Evolutionary conservation across 2,888 invertebrate species (phyloP), one percentile per base, ranked within the genome.

Genomic region (Dermolepida albohirtum): DNA sequence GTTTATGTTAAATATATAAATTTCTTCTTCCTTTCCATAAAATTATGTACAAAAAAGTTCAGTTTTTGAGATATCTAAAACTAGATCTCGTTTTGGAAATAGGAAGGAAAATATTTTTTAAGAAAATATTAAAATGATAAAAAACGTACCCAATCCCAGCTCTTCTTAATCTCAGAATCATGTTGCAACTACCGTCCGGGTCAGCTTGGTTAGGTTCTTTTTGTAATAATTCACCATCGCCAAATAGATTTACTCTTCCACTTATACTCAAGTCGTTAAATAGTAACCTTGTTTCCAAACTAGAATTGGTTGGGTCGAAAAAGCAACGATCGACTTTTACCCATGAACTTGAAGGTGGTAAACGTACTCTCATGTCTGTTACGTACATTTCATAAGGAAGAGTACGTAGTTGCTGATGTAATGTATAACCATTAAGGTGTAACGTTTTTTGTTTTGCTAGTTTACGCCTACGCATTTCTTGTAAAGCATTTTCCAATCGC

Each of bases 251-350:
- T 0, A 93, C 90, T 74, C 88, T 88, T 0, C 94, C 93, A 70
- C 92, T 92, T 57, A 94, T 92, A 0, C 92, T 91, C 44, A 94
- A 82, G 77, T 94, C 94, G 74, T 91, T 91, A 82, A 94, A 93
- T 10, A 92, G 84, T 0, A 94, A 85, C 78, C 92, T 88, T 0
- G 93, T 93, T 74, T 92, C 92, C 6, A 94, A 84, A 10, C 92
- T 92, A 5, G 90, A 87, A 78, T 91, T 92, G 71, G 87, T 85
- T 0, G 92, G 91, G 77, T 92, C 90, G 80, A 90, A 94, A 73
- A 89, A 87, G 78, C 93, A 94, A 78, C 88, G 89, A 72, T 93
- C 92, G 0, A 93, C 90, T 86, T 49, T 66, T 11, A 91, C 91
- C 90, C 91, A 91, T 78, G 86, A 84, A 78, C 86, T 84, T 70